Evolutionary conservation across 1,140 invertebrate species (phyloP), one percentile per base, ranked within the genome.

Genomic region (Druon quercuslanigerum): DNA sequence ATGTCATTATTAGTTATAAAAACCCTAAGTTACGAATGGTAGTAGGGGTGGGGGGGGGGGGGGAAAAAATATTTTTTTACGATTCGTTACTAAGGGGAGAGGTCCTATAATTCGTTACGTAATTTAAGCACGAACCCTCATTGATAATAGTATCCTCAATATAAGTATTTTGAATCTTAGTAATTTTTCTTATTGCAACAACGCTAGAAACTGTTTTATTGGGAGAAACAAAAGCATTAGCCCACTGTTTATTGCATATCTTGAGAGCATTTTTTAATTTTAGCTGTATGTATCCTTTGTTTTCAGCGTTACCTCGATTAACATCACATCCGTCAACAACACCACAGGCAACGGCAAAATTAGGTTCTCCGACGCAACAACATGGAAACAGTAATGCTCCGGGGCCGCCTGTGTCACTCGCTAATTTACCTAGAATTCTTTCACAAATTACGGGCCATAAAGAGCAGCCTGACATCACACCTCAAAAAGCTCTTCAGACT

Each of bases 251-350:
- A 33, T 33, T 33, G 25, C 25, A 33, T 33, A 33, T 33, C 5
- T 33, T 33, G 5, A 33, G 25, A 33, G 2, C 25, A 2, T 3
- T 33, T 33, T 33, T 33, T 3, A 33, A 33, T 33, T 33, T 33
- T 33, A 33, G 25, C 25, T 33, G 25, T 5, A 33, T 5, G 25
- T 33, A 33, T 77, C 54, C n/a, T 76, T 71, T 52, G 72, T 11
- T 57, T 75, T 50, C 71, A 87, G 94, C 94, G 74, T 91, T 95
- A 90, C 95, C 95, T 71, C 93, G 95, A 50, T 91, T 96, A 85
- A 91, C 94, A 83, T 94, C 94, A 54, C 93, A 93, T 84, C 92
- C 93, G 81, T 87, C 89, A 71, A 87, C 85, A 40, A 88, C 89
- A 52, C 86, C 90, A 40, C 90, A 92, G 82, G 84, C 89, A 66